Percentiles rank a stretch among this genome's conserved stretches.
phyloP scores from a whole-genome alignment of 1,140 invertebrate genomes.

The Procambarus clarkii region DNA sequence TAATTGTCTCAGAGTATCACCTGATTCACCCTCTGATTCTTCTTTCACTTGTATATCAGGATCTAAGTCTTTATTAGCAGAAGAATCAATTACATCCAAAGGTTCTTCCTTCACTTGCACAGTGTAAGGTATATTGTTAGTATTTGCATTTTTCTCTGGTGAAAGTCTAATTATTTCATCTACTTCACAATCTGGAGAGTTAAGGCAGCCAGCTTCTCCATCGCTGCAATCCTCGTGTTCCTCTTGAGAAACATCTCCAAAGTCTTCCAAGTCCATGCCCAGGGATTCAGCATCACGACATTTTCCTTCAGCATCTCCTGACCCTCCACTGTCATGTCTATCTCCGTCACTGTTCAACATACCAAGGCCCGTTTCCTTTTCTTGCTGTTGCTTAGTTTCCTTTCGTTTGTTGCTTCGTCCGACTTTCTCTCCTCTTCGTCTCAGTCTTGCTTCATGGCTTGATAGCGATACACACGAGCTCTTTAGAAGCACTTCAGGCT shows the following conservation, averaged over 20 bases:
- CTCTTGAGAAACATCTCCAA: constrained; percentile 49
- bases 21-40: constrained; percentile 44
- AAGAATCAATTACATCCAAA: not conserved
- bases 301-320: not conserved
- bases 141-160: not conserved
- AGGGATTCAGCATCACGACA: not conserved
- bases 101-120: constrained; percentile 50
- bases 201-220: constrained; percentile 33
- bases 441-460: constrained; percentile 59
- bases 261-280: constrained; percentile 20
- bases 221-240: constrained; percentile 41
- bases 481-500: constrained; percentile 57
- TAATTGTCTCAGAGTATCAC: constrained; percentile 47
- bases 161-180: constrained; percentile 25
- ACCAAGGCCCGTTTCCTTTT: not conserved
- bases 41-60: constrained; percentile 56
- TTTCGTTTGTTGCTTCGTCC: constrained; percentile 19
- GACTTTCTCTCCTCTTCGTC: constrained; percentile 45
- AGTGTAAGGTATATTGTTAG: not conserved
- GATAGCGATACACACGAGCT: constrained; percentile 50
- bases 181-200: constrained; percentile 41
- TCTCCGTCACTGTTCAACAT: not conserved
- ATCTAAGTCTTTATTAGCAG: constrained; percentile 6
- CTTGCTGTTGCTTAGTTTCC: constrained; percentile 30
- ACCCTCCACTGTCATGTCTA: not conserved